A percentile compares a stretch with the other conserved stretches of the same genome.
Evolutionary conservation across 2,113 vertebrate genomes (phyloP).

Genomic region (Hemicordylus capensis): DNA sequence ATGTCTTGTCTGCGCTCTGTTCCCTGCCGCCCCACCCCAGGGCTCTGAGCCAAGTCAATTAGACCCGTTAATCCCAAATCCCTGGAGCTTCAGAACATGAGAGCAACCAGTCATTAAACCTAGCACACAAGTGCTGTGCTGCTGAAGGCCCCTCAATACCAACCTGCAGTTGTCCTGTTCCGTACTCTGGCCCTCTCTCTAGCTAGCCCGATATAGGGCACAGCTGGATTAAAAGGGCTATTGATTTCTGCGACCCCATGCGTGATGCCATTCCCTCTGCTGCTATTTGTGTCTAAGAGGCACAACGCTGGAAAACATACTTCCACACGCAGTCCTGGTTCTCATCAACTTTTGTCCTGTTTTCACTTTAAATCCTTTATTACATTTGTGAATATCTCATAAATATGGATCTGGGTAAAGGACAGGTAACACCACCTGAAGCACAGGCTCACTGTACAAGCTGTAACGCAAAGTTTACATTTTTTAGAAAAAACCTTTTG

Average conservation of each 20-base stretch:
- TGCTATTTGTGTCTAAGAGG: too few relatives aligned
- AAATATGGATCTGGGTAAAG: background rate
- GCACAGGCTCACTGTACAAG: too few relatives aligned
- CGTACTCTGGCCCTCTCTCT: background rate
- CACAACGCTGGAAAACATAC: background rate
- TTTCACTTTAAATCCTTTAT: background rate
- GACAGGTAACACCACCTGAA: background rate
- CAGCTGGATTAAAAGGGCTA: background rate
- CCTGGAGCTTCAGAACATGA: background rate
- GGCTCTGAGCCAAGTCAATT: slow-evolving; percentile 9
- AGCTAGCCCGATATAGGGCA: too few relatives aligned
- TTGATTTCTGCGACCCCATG: background rate
- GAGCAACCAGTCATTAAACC: background rate
- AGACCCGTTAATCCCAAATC: background rate
- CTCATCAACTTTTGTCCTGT: background rate
- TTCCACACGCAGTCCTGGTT: background rate
- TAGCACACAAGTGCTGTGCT: background rate
- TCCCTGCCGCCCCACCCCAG: background rate
- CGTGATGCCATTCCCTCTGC: too few relatives aligned
- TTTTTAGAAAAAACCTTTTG: too few relatives aligned
- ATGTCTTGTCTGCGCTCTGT: background rate
- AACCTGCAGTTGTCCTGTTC: background rate
- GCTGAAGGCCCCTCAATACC: background rate
- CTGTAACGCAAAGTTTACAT: too few relatives aligned
- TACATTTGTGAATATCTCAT: background rate